A percentile compares a stretch with the other conserved stretches of the same genome.
Evolutionary conservation across 2,888 invertebrate genomes (phyloP).

Genomic region (Lasioglossum pauxillum): DNA sequence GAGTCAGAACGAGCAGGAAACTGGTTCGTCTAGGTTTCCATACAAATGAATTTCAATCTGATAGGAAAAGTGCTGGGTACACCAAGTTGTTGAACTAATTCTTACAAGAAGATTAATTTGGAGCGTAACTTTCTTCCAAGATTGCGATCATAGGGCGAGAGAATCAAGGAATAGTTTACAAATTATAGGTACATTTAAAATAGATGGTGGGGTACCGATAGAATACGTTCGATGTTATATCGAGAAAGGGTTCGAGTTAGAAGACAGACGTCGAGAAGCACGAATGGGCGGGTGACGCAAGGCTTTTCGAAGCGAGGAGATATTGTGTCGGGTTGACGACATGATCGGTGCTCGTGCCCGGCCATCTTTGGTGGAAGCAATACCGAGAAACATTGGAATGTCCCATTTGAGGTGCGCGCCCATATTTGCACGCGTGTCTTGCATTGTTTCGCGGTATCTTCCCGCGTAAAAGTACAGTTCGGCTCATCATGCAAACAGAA

Average conservation of each 20-base stretch:
- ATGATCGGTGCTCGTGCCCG: conserved; percentile 59
- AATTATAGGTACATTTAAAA: no score
- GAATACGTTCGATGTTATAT: not conserved
- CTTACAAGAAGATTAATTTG: no score
- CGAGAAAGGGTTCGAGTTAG: not conserved
- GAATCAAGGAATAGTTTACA: no score
- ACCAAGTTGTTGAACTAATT: no score
- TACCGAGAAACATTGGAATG: conserved; percentile 83
- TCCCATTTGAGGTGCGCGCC: conserved; percentile 83
- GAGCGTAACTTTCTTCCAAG: no score
- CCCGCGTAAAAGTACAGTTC: conserved; percentile 78
- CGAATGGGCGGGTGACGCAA: conserved; percentile 25
- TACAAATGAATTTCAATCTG: not conserved
- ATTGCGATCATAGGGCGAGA: no score
- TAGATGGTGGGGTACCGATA: not conserved
- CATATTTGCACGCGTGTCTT: conserved; percentile 82
- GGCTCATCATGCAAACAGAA: conserved; percentile 73
- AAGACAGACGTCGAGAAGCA: not conserved
- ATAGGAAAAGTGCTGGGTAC: not conserved
- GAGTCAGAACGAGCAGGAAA: not conserved
- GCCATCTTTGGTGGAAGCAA: conserved; percentile 78
- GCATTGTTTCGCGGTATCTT: conserved; percentile 83
- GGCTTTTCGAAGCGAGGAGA: conserved; percentile 50
- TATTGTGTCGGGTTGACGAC: conserved; percentile 57
- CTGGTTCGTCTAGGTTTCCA: not conserved